Evolutionary conservation across 1,140 invertebrate species (phyloP), one percentile per base, ranked within the genome.

Genomic region (Conus ventricosus): DNA sequence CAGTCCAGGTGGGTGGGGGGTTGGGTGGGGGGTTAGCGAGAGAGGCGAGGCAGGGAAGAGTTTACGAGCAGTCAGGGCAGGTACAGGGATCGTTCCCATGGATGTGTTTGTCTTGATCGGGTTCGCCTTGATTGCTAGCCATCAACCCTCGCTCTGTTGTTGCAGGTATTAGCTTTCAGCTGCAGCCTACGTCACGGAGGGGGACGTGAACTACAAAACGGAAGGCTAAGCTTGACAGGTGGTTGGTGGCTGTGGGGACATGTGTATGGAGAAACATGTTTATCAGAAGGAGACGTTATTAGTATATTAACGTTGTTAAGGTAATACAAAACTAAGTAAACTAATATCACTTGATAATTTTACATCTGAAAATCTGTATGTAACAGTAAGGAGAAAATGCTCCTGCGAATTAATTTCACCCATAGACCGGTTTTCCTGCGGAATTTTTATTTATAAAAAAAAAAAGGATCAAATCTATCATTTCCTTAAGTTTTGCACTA

Each of bases 161-260:
- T 71, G 13, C 67, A 71, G 67, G 67, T 71, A 71, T 71, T 71
- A n/a, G 67, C 67, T 71, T 71, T 71, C 67, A 23, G 67, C 20
- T 71, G 67, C 67, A 71, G 20, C 67, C 67, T 71, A n/a, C 67
- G 67, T 71, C 67, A 71, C 13, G 23, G 67, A 71, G 67, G 76
- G 51, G 39, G 53, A 17, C 27, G 13, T 54, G 25, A 27, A 87
- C 25, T 87, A 51, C 51, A 78, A 63, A 54, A 57, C 25, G 78
- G 76, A 54, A 87, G 67, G 84, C 25, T 27, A 60, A 55, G 60
- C 55, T 27, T 85, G 39, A 85, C 84, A 85, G 84, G 84, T 85
- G 60, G 11, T 11, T 63, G 25, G 6, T 15, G 84, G 67, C 17
- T 63, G 0, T 23, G 10, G 67, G 67, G 23, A 23, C 15, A 1